Percentiles rank a stretch among this genome's conserved stretches.
Conservation (phyloP, 2,888 invertebrate species). For the Caenorhabditis doughertyi region DNA sequence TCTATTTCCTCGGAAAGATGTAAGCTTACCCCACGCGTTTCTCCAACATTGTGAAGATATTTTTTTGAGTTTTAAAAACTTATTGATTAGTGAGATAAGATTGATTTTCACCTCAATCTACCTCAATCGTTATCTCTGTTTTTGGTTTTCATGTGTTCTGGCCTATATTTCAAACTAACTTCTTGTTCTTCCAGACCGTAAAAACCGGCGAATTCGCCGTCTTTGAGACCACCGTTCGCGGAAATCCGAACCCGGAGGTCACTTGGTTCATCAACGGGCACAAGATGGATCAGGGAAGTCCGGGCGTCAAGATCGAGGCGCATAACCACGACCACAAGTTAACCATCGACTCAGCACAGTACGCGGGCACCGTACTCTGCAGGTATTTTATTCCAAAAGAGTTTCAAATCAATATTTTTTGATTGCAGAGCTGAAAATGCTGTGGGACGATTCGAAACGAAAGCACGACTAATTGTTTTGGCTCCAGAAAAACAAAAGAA, state of each 20-base stretch:
- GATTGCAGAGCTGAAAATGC: constrained; percentile 78
- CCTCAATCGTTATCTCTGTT: too few species aligned
- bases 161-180: too few species aligned
- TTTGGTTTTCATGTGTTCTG: too few species aligned
- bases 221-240: constrained; percentile 81
- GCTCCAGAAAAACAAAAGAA: constrained; percentile 78
- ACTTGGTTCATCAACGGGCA: constrained; percentile 87
- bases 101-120: too few species aligned
- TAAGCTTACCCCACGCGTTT: constrained; percentile 28
- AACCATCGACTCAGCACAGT: constrained; percentile 86
- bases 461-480: constrained; percentile 79
- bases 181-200: constrained; percentile 77
- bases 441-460: constrained; percentile 81
- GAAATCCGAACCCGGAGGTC: constrained; percentile 80
- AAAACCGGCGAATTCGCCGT: constrained; percentile 80
- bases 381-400: constrained; percentile 43
- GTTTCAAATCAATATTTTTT: neutral
- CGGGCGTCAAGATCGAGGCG: constrained; percentile 86
- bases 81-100: too few species aligned
- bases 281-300: constrained; percentile 87
- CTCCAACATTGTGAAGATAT: neutral
- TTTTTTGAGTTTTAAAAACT: constrained; percentile 5
- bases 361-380: constrained; percentile 81
- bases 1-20: neutral
- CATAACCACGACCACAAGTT: constrained; percentile 90